Percentiles rank a stretch among this genome's conserved stretches.
Conservation (phyloP, 2,797 vertebrate species). For the Falco cherrug region DNA sequence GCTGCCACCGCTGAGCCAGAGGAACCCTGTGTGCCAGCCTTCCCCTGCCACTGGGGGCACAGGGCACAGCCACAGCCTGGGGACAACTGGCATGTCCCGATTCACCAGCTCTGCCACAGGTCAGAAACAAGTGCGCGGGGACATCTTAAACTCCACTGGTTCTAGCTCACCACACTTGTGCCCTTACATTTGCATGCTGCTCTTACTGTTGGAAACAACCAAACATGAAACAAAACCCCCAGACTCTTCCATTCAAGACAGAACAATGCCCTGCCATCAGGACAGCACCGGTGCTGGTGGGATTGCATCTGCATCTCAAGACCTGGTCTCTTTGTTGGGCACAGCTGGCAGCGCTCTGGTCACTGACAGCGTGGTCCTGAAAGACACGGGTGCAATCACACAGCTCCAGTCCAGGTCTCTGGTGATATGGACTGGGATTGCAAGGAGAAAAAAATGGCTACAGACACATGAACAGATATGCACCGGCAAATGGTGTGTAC, state of each 20-base stretch:
- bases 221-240: not conserved
- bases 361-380: conserved; percentile 65
- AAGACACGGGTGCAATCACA: conserved; percentile 75
- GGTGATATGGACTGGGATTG: not conserved
- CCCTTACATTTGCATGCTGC: not conserved
- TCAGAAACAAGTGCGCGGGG: not conserved
- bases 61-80: not conserved
- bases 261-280: conserved; percentile 72
- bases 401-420: conserved; percentile 1
- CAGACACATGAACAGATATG: not conserved
- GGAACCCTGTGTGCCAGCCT: not conserved
- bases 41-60: not conserved
- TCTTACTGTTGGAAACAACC: not conserved
- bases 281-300: conserved; percentile 80
- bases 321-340: conserved; percentile 19
- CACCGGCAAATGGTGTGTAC: accelerated
- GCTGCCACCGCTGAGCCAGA: not conserved
- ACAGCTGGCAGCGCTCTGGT: conserved; percentile 78
- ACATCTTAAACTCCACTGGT: not conserved
- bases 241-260: not conserved
- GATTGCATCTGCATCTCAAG: conserved; percentile 74
- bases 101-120: not conserved
- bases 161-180: not conserved
- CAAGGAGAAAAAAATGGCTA: not conserved
- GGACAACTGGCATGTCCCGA: not conserved